Conservation (phyloP, 1,140 invertebrate genomes). For the Drosophila dunni region DNA sequence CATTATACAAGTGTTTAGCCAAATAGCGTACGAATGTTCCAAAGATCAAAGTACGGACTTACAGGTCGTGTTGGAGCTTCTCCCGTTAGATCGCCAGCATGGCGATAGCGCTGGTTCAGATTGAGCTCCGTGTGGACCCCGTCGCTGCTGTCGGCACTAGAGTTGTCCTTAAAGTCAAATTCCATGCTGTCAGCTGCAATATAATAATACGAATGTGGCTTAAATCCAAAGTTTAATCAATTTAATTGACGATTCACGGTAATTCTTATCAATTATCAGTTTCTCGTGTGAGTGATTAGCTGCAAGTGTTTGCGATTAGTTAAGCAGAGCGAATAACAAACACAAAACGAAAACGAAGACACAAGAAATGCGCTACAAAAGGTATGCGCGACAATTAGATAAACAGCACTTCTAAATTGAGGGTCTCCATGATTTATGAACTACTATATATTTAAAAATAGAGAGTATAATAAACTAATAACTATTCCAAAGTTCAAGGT, state of each 20-base stretch:
- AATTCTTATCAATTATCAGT: constrained; percentile 51
- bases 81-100: constrained; percentile 78
- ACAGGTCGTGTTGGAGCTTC: constrained; percentile 68
- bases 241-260: background rate
- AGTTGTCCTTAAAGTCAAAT: constrained; percentile 53
- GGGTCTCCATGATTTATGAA: constrained; percentile 15
- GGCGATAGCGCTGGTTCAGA: constrained; percentile 70
- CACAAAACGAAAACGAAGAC: background rate
- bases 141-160: constrained; percentile 18
- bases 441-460: background rate
- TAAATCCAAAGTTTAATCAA: constrained; percentile 71
- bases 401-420: constrained; percentile 4
- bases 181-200: constrained; percentile 60
- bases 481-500: constrained; percentile 65
- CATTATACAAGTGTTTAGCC: too few species aligned
- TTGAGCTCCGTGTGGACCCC: constrained; percentile 22
- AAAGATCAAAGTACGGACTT: constrained; percentile 65
- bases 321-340: constrained; percentile 15
- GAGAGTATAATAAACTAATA: background rate
- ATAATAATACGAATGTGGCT: constrained; percentile 44
- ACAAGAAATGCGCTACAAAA: constrained; percentile 44
- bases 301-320: constrained; percentile 53
- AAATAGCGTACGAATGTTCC: background rate
- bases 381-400: constrained; percentile 1
- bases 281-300: constrained; percentile 47